phyloP scores from a whole-genome alignment of 2,113 vertebrate species.

The Piprites chloris region DNA sequence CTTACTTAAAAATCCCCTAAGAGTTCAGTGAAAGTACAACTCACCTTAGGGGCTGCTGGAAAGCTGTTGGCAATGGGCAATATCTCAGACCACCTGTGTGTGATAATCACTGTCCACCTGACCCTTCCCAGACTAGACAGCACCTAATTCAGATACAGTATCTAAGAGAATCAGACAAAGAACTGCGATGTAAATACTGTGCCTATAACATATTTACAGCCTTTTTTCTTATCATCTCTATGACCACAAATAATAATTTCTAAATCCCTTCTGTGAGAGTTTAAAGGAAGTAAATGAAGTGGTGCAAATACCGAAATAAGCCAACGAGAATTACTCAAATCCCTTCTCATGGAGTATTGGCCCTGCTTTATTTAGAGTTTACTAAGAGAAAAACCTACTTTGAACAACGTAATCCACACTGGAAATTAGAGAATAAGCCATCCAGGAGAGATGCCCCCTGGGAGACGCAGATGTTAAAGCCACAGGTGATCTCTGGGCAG shows the following conservation, averaged over 20 bases:
- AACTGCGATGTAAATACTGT: neutral
- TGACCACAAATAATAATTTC: neutral
- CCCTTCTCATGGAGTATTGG: neutral
- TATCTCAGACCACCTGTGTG: neutral
- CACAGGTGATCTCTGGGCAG: neutral
- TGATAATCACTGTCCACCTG: neutral
- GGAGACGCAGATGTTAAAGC: accelerated
- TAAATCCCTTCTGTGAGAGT: neutral
- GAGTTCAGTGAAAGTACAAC: neutral
- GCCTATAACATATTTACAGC: neutral
- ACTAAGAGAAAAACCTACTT: neutral
- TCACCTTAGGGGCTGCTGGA: neutral
- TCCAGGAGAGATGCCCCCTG: accelerated
- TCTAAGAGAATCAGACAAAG: neutral
- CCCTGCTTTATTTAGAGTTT: neutral
- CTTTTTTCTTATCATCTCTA: neutral
- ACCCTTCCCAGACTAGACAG: neutral
- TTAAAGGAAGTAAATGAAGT: neutral
- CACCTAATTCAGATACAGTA: neutral
- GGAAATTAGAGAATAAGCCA: neutral
- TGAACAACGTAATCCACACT: neutral
- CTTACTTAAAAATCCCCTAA: neutral
- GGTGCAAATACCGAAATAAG: neutral
- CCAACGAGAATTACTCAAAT: neutral
- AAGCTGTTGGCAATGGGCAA: neutral